Base-by-base conservation (phyloP, 2,113 vertebrate genomes). In the Psittacus erithacus region DNA sequence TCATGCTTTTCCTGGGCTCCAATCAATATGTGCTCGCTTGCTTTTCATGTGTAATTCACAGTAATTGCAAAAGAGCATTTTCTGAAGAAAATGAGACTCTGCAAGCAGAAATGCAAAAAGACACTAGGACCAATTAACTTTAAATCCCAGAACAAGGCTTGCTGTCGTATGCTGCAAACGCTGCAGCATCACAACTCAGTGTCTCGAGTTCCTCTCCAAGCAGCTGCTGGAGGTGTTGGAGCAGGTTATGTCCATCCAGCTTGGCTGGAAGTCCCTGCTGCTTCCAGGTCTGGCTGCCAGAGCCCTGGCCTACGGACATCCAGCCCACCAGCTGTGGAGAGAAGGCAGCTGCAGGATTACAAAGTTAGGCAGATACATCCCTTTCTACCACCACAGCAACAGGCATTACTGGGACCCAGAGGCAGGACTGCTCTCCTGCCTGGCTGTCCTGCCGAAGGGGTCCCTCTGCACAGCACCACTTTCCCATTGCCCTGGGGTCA, bases 11-110 rank as follows among this genome's bases (percentile, higher is more conserved):
- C 81, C 31, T 50, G 84, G 96, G 86, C 96, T 86, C 96, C 80
- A 91, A 97, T 98, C 98, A 97, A 98, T 98, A 96, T 7, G 9
- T 57, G 83, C 85, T 76, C 28, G 8, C 86, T 94, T 60, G 92
- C 96, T 95, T 97, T 96, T 95, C 96, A 78, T 95, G 92, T 95
- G 96, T 97, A 95, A 97, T 97, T 97, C 97, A 94, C 90, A 64
- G 97, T 97, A 98, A 98, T 97, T 98, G 97, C 96, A 95, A 89
- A 94, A 94, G 92, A 96, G 89, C 82, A 10, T 84, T 96, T 95
- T 95, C 68, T 87, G 88, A 90, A 86, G 97, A 92, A 97, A 98
- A 98, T 98, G 68, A 97, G 94, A 82, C 93, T 95, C 95, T 93
- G 75, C 82, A 83, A 94, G 86, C 92, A 84, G 71, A 96, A 96